These are phyloP conservation scores for Rapana venosa DNA, from an alignment of 2,888 invertebrate genomes.

Conservation along the genomic window DNA sequence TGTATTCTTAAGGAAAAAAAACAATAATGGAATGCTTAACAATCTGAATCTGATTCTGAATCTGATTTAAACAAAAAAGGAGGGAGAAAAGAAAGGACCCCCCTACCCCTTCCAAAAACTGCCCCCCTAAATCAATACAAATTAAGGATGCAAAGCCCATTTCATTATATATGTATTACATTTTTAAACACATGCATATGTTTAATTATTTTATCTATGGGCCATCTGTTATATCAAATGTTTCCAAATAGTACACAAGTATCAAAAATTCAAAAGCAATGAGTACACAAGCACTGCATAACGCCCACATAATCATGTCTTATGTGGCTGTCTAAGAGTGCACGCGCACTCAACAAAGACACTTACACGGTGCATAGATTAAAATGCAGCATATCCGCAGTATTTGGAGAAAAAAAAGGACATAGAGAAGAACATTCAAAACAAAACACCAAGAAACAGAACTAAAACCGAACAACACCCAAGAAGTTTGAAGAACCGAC, in stretches of 20 bases:
- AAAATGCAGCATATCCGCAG: neutral
- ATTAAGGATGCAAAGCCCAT: too few relatives aligned
- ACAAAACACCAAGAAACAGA: neutral
- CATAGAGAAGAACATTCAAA: neutral
- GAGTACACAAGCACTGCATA: neutral
- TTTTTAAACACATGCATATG: too few relatives aligned
- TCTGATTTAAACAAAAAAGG: neutral
- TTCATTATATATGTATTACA: too few relatives aligned
- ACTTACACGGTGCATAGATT: constrained; percentile 21
- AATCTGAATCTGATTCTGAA: neutral
- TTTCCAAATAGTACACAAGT: too few relatives aligned
- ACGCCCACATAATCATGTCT: neutral
- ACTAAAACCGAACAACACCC: neutral
- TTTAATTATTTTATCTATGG: too few relatives aligned
- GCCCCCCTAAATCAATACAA: too few relatives aligned
- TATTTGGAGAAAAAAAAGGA: neutral
- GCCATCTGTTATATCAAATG: too few relatives aligned
- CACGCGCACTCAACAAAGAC: neutral
- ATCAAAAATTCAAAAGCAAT: too few relatives aligned
- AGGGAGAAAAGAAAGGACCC: too few relatives aligned
- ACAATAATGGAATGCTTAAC: constrained; percentile 2
- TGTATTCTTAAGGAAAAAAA: neutral
- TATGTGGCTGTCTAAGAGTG: neutral
- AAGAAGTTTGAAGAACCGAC: neutral
- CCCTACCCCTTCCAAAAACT: too few relatives aligned